These are phyloP conservation scores for Phalangium opilio DNA, from an alignment of 2,888 invertebrate genomes.

Conservation along the genomic window DNA sequence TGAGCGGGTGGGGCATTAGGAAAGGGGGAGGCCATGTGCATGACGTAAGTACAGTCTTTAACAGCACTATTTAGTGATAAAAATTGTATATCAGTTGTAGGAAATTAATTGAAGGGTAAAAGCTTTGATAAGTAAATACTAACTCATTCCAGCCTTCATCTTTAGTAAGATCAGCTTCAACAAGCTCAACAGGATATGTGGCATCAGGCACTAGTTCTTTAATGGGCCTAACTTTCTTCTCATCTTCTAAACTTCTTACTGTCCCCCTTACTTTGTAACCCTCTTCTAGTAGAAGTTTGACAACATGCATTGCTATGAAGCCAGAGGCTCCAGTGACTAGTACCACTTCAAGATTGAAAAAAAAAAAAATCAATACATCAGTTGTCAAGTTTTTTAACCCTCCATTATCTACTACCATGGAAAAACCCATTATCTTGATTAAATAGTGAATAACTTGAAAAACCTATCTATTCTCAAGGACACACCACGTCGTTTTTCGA, in stretches of 20 bases:
- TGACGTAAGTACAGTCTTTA: conserved; percentile 33
- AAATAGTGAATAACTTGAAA: no score
- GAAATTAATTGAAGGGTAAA: neutral
- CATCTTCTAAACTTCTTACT: conserved; percentile 32
- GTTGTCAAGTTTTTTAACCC: no score
- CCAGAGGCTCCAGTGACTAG: conserved; percentile 39
- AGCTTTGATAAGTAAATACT: conserved; percentile 5
- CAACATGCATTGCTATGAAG: conserved; percentile 36
- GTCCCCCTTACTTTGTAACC: conserved; percentile 38
- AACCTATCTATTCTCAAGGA: no score
- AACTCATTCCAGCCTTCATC: conserved; percentile 30
- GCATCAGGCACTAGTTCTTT: conserved; percentile 29
- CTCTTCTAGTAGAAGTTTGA: conserved; percentile 33
- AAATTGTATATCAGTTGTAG: neutral
- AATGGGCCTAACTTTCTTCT: conserved; percentile 28
- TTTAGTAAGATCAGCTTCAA: conserved; percentile 36
- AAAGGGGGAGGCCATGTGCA: conserved; percentile 35
- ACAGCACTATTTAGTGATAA: conserved; percentile 28
- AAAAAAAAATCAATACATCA: no score
- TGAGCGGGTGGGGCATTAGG: conserved; percentile 25
- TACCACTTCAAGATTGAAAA: conserved; percentile 24
- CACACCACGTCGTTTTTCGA: no score
- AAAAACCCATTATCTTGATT: no score
- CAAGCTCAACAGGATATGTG: conserved; percentile 32
- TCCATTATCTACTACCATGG: no score